These are phyloP conservation scores for Leptatherina wallacei DNA, from an alignment of 2,797 vertebrate genomes.

Conservation along the genomic window DNA sequence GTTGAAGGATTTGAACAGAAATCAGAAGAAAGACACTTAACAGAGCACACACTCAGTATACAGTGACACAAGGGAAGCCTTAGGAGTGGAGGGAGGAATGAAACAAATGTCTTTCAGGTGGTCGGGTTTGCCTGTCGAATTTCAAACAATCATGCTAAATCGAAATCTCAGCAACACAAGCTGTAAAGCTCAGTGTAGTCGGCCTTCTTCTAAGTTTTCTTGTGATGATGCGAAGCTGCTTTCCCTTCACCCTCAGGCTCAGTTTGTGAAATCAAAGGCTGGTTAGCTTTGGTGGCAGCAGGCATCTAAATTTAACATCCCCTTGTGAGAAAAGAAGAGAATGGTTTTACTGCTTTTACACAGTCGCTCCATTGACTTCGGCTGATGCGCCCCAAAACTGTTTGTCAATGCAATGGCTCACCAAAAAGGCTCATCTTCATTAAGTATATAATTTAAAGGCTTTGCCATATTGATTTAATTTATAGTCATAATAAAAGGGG, in stretches of 20 bases:
- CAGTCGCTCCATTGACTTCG: constrained; percentile 64
- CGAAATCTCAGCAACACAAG: constrained; percentile 44
- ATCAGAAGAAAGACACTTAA: background rate
- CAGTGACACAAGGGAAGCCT: background rate
- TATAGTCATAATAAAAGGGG: background rate
- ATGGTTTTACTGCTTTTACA: constrained; percentile 75
- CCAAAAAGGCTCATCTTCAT: background rate
- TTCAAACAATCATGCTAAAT: constrained; percentile 71
- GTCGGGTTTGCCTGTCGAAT: constrained; percentile 75
- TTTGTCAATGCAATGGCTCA: constrained; percentile 8
- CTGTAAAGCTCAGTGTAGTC: constrained; percentile 16
- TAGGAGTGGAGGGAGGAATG: constrained; percentile 20
- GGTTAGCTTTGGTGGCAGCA: constrained; percentile 58
- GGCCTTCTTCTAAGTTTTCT: constrained; percentile 37
- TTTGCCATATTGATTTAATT: background rate
- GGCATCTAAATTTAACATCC: constrained; percentile 76
- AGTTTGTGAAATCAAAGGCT: constrained; percentile 69
- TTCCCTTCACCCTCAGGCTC: constrained; percentile 33
- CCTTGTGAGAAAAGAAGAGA: constrained; percentile 67
- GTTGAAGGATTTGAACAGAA: background rate
- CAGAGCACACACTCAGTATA: background rate
- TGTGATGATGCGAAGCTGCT: constrained; percentile 53
- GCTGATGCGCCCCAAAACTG: constrained; percentile 16
- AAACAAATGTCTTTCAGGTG: constrained; percentile 43
- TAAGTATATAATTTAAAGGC: background rate